These are phyloP conservation scores for Myopa tessellatipennis DNA, from an alignment of 2,888 invertebrate genomes.

Conservation along the genomic window DNA sequence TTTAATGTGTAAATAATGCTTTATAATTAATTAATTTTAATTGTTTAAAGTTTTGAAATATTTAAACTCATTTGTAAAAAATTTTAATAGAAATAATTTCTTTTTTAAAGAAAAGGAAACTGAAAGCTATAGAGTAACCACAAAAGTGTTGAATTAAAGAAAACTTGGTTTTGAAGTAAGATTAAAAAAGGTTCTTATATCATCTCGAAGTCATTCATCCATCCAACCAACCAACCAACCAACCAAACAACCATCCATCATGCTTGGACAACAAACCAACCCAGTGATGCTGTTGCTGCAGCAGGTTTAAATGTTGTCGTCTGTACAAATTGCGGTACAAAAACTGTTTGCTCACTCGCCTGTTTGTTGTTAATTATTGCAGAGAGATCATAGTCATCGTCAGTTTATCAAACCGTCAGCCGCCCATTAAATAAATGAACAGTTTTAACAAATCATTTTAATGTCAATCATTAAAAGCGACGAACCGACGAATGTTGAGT, in stretches of 20 bases:
- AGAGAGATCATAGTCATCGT: no score
- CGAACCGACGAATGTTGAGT: no score
- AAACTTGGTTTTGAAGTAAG: background rate
- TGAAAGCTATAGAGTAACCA: no score
- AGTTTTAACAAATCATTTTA: background rate
- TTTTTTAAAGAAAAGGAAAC: background rate
- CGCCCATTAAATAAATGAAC: constrained; percentile 6
- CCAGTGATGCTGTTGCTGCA: constrained; percentile 4
- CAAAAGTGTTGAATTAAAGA: background rate
- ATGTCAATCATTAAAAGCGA: background rate
- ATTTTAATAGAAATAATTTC: background rate
- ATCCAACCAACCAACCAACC: constrained; percentile 23
- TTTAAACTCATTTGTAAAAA: constrained; percentile 1
- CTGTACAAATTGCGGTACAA: background rate
- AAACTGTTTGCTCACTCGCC: background rate
- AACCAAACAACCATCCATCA: constrained; percentile 3
- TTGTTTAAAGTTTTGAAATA: constrained; percentile 27
- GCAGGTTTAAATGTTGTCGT: background rate
- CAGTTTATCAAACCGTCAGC: background rate
- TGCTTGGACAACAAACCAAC: constrained; percentile 6
- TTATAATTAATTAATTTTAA: constrained; percentile 29
- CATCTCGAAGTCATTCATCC: constrained; percentile 7
- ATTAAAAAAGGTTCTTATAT: background rate
- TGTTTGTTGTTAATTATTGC: no score
- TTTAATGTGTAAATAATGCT: constrained; percentile 34